Evolutionary conservation across 1,140 invertebrate species (phyloP).

Genomic region (Teleopsis dalmanni): DNA sequence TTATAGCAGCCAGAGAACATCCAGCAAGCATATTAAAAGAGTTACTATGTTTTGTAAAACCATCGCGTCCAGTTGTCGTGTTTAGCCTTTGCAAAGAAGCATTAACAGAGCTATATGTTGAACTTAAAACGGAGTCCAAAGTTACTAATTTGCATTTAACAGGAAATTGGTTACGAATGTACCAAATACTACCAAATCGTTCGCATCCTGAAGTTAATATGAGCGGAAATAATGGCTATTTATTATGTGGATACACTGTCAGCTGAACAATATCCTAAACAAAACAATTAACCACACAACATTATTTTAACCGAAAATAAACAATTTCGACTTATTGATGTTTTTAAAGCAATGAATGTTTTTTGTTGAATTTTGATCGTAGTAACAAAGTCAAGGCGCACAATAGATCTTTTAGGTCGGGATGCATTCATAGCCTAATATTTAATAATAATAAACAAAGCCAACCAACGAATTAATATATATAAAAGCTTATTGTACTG

Average conservation of each 20-base stretch:
- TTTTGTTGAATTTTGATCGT: too few species aligned
- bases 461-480: too few species aligned
- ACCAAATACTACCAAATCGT: conserved; percentile 78
- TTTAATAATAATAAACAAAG: too few species aligned
- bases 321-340: too few species aligned
- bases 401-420: too few species aligned
- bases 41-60: conserved; percentile 66
- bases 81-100: conserved; percentile 73
- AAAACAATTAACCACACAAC: too few species aligned
- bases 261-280: too few species aligned
- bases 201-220: conserved; percentile 79
- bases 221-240: conserved; percentile 65
- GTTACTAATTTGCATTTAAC: conserved; percentile 69
- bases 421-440: too few species aligned
- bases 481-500: too few species aligned
- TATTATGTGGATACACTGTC: conserved; percentile 60
- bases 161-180: conserved; percentile 80
- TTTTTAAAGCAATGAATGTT: too few species aligned
- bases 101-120: conserved; percentile 69
- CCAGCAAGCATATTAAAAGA: conserved; percentile 67
- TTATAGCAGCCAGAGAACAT: conserved; percentile 77
- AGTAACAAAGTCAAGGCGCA: too few species aligned
- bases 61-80: conserved; percentile 75
- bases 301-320: too few species aligned
- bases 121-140: conserved; percentile 60